phyloP scores from a whole-genome alignment of 2,113 vertebrate genomes.

The Struthidea cinerea region DNA sequence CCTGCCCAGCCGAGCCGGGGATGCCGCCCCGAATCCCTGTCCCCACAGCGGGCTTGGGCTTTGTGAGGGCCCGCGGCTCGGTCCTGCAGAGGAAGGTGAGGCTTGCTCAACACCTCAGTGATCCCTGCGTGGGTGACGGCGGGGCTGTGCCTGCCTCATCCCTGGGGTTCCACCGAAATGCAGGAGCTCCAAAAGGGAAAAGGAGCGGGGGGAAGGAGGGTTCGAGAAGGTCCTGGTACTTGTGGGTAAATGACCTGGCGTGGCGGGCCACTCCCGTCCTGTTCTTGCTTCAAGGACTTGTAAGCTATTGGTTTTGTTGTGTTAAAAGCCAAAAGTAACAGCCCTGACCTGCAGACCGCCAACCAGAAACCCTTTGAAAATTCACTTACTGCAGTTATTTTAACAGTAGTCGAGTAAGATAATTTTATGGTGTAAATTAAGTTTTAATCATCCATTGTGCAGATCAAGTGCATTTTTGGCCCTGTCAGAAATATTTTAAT shows the following conservation, averaged over 20 bases:
- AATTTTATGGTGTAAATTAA: neutral
- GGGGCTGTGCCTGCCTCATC: neutral
- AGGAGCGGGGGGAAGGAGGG: accelerated
- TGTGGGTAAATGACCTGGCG: neutral
- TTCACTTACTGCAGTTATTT: accelerated
- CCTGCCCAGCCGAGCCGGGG: neutral
- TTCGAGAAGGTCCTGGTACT: accelerated
- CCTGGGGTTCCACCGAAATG: accelerated
- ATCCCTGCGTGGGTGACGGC: neutral
- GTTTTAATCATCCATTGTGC: neutral
- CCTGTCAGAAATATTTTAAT: neutral
- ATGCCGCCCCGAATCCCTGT: neutral
- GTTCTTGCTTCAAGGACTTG: neutral
- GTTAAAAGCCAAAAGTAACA: neutral
- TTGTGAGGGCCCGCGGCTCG: neutral
- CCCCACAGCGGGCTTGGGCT: neutral
- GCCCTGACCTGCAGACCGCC: neutral
- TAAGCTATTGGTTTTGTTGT: neutral
- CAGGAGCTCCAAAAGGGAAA: too few relatives aligned
- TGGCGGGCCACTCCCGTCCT: accelerated
- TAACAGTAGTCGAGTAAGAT: neutral
- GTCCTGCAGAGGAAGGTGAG: neutral
- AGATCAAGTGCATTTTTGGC: neutral
- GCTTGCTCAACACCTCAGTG: accelerated
- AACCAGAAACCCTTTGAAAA: neutral